phyloP scores from a whole-genome alignment of 2,113 vertebrate species.

The Psophia crepitans region DNA sequence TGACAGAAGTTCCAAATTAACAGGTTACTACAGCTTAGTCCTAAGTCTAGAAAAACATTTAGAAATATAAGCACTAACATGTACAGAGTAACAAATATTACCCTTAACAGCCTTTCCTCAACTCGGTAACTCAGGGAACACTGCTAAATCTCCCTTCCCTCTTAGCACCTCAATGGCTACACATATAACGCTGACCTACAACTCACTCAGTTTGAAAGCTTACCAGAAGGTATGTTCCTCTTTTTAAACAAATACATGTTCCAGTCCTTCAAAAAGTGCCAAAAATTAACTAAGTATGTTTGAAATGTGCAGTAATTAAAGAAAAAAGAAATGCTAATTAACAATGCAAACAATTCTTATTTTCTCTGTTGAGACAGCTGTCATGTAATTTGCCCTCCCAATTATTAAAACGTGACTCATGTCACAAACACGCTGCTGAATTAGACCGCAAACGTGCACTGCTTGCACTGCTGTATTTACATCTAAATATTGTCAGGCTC shows the following conservation, averaged over 20 bases:
- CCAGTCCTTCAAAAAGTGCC: background rate
- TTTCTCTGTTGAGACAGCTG: constrained; percentile 2
- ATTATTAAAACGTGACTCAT: constrained; percentile 42
- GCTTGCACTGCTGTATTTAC: constrained; percentile 13
- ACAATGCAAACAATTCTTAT: constrained; percentile 5
- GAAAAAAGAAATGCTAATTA: constrained; percentile 7
- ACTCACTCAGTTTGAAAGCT: background rate
- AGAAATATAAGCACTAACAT: background rate
- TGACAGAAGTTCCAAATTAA: background rate
- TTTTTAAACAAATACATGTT: background rate
- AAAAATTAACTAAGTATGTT: background rate
- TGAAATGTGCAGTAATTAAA: background rate
- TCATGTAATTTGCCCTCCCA: constrained; percentile 28
- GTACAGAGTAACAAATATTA: background rate
- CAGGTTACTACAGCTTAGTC: background rate
- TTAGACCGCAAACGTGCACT: constrained; percentile 44
- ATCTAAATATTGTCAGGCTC: constrained; percentile 38
- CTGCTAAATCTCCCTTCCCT: background rate
- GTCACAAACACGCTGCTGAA: constrained; percentile 43
- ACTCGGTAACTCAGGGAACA: background rate
- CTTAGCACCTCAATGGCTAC: background rate
- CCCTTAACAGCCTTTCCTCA: background rate
- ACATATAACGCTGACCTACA: background rate
- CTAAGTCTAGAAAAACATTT: background rate
- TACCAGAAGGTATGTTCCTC: background rate